Base-by-base conservation (phyloP, 1,140 invertebrate species). In the Copidosoma floridanum region DNA sequence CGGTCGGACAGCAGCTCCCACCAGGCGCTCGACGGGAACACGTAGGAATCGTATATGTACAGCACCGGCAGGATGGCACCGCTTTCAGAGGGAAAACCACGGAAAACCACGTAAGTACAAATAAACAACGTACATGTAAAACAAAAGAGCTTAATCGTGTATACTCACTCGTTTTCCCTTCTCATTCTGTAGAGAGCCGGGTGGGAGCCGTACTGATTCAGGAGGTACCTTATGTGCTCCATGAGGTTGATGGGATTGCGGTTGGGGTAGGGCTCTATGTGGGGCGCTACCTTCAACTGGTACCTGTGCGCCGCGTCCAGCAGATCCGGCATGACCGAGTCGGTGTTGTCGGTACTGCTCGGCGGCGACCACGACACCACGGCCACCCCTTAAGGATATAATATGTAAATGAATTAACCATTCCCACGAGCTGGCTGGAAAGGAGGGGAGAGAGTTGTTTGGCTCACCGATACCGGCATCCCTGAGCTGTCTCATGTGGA, bases 1-100 rank as follows among this genome's bases (percentile, higher is more conserved):
- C 79, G 72, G 3, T 72, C 71, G 18, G 80, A 82, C 16, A 85
- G 68, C 32, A 84, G 64, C 62, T 83, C 80, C 64, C 73, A 75
- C 74, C 82, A 85, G 4, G 75, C 76, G 32, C 63, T 71, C 23
- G 81, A 78, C 47, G 81, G 80, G 24, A 82, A 76, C 46, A 82
- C 75, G 57, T 85, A 84, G 0, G 84, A 84, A 67, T 85, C 83
- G 63, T 84, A 84, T 37, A 86, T 77, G 61, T 85, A 86, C 46
- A 85, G 77, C 3, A 86, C 82, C 1, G 85, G 85, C 8, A 85
- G 56, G 18, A 72, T 55, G 29, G 73, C 65, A 6, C 70, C 73
- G 47, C 75, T 77, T n/a, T 61, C 1, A 72, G 66, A 18, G 44
- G 56, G 14, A 32, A 32, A 32, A 32, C 12, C 6, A n/a, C n/a